phyloP scores from a whole-genome alignment of 2,113 vertebrate genomes.

The Chamaea fasciata region DNA sequence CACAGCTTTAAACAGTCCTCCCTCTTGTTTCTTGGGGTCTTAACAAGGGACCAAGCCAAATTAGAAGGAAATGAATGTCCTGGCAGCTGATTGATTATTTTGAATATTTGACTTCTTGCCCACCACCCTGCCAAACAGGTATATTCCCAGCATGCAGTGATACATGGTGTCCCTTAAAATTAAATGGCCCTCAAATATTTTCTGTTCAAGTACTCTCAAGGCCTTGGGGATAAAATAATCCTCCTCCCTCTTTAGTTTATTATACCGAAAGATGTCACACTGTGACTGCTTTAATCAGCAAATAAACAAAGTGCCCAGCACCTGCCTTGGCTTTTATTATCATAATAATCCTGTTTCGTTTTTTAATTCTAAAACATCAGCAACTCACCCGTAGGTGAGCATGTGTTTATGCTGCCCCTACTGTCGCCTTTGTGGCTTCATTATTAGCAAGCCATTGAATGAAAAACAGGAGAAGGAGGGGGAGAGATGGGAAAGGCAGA shows the following conservation, averaged over 20 bases:
- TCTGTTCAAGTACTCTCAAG: neutral
- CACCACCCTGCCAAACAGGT: neutral
- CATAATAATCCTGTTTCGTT: neutral
- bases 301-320: conserved; percentile 45
- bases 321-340: conserved; percentile 44
- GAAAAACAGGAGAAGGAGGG: conserved; percentile 30
- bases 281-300: conserved; percentile 34
- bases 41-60: neutral
- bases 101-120: neutral
- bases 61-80: neutral
- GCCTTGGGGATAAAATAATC: neutral
- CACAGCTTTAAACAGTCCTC: neutral
- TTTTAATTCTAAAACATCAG: conserved; percentile 41
- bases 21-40: neutral
- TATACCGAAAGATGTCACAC: conserved; percentile 11
- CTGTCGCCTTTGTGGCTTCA: conserved; percentile 62
- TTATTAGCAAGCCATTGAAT: conserved; percentile 70
- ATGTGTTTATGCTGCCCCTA: conserved; percentile 56
- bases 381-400: conserved; percentile 54
- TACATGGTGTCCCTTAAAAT: neutral
- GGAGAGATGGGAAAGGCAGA: neutral
- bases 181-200: neutral
- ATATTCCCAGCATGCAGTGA: neutral
- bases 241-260: neutral
- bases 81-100: neutral